phyloP scores from a whole-genome alignment of 1,140 invertebrate species.

The Druon quercuslanigerum region DNA sequence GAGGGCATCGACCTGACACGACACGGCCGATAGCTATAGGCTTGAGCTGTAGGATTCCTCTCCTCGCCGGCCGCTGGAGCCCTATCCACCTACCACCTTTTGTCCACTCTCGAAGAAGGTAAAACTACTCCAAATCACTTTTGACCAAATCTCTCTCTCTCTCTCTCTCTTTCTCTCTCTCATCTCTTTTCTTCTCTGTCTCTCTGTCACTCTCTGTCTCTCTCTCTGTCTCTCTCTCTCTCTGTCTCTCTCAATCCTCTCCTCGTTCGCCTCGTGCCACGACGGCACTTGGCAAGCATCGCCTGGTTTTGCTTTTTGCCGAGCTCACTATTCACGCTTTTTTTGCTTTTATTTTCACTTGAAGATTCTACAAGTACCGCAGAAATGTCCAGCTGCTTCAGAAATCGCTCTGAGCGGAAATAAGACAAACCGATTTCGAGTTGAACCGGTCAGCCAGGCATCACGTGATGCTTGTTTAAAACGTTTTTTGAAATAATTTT shows the following conservation, averaged over 20 bases:
- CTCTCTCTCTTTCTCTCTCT: slow-evolving; percentile 36
- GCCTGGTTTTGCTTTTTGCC: neutral
- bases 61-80: slow-evolving; percentile 40
- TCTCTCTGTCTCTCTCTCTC: slow-evolving; percentile 19
- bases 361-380: neutral
- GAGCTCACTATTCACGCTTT: neutral
- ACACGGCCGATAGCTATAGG: slow-evolving; percentile 18
- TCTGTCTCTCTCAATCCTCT: neutral
- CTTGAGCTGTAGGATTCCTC: slow-evolving; percentile 63
- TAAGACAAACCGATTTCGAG: too few species aligned
- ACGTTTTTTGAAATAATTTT: neutral
- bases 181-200: slow-evolving; percentile 18
- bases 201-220: neutral
- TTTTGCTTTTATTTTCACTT: slow-evolving; percentile 25
- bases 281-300: neutral
- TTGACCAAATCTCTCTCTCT: slow-evolving; percentile 19
- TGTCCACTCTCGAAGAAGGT: slow-evolving; percentile 7
- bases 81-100: neutral
- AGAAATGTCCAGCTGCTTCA: neutral
- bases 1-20: slow-evolving; percentile 31
- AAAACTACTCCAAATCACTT: slow-evolving; percentile 26
- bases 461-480: neutral
- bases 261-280: slow-evolving; percentile 15
- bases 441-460: neutral
- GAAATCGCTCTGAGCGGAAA: neutral